Evolutionary conservation across 2,797 vertebrate genomes (phyloP), one percentile per base, ranked within the genome.

Genomic region (Diglossa cyanea): DNA sequence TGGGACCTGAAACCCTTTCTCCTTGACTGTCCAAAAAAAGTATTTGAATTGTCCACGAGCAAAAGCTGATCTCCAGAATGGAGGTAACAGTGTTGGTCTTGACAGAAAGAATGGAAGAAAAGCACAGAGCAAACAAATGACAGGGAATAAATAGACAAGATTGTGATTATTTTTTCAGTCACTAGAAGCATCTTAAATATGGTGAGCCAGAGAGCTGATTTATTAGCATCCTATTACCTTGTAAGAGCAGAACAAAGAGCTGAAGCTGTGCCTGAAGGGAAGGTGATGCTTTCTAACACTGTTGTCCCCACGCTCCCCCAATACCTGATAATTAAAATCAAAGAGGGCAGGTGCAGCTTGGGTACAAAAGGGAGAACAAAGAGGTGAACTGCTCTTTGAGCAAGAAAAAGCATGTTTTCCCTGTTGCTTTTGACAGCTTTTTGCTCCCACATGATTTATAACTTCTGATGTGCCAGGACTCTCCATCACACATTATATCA

Each of bases 311-410:
- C 1, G 1, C 39, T 90, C 42, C 67, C 50, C 33, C n/a, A 1
- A 2, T 76, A 94, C 77, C 85, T 95, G 62, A 62, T 91, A 90
- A 95, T 84, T 93, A 94, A 94, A 94, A 96, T 92, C 75, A 87
- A 95, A 91, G 83, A 83, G 60, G 44, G 60, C 94, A 96, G 86
- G 93, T 95, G 91, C 90, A 96, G 84, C 23, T 65, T 87, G 42
- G n/a, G 26, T 61, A 78, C 92, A 94, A 88, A 94, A 79, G 44
- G 33, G 53, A 90, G 48, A 90, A 92, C 74, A 93, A 93, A 95
- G 88, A 88, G 39, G 17, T 76, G 66, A 97, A 79, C 86, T 86
- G 51, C 57, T 94, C 62, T 83, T 81, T 40, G 61, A 88, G 81
- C 0, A 14, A 65, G 53, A 66, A 86, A 89, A 55, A 74, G 9